These are phyloP conservation scores for Cossypha niveicapilla DNA, from an alignment of 2,797 vertebrate genomes.

Conservation along the genomic window DNA sequence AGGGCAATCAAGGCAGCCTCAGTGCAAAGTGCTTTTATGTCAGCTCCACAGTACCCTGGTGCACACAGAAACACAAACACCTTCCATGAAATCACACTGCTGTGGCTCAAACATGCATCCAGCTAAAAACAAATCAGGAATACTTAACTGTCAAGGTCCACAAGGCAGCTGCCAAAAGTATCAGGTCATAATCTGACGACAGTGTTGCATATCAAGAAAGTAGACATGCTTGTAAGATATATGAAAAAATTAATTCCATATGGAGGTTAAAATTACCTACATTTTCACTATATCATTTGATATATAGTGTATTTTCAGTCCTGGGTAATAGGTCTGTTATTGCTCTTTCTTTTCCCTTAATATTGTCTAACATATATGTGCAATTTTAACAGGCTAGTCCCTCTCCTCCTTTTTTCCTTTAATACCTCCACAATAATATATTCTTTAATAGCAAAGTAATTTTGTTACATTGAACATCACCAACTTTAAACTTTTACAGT, in stretches of 20 bases:
- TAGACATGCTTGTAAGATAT: neutral
- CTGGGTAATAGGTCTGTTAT: neutral
- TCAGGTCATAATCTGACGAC: neutral
- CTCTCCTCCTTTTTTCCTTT: neutral
- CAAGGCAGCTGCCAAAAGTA: neutral
- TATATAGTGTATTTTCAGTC: neutral
- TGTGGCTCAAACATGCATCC: neutral
- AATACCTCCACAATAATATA: neutral
- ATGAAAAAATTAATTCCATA: neutral
- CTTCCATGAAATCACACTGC: neutral
- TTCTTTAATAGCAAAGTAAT: neutral
- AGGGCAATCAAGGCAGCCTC: conserved; percentile 93
- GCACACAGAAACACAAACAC: conserved; percentile 41
- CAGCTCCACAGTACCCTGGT: conserved; percentile 96
- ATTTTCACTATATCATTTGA: neutral
- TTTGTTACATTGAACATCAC: neutral
- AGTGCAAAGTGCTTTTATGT: conserved; percentile 99
- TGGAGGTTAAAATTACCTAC: accelerated
- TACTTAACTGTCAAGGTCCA: neutral
- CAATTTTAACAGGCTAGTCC: neutral
- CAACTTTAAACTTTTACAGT: neutral
- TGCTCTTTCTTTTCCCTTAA: neutral
- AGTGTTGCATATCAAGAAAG: neutral
- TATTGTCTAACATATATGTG: neutral
- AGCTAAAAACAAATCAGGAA: neutral